Evolutionary conservation across 2,888 invertebrate species (phyloP).

Genomic region (Thumatha senex): DNA sequence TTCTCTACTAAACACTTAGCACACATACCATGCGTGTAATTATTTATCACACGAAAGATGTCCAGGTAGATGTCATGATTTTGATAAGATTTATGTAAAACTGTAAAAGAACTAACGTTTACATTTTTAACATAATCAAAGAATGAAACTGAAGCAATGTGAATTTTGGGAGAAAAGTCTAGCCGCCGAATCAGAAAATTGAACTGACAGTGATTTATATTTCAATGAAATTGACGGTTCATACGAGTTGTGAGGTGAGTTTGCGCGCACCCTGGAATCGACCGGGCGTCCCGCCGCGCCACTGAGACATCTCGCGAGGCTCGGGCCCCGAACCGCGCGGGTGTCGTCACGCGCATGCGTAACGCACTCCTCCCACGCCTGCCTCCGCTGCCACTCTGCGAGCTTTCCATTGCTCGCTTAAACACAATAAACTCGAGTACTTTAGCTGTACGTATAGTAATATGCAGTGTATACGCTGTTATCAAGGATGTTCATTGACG

Average conservation of each 20-base stretch:
- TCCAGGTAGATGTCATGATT: constrained; percentile 50
- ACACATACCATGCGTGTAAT: constrained; percentile 35
- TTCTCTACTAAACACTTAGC: constrained; percentile 23
- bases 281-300: constrained; percentile 79
- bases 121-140: constrained; percentile 9
- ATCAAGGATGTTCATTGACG: constrained; percentile 34
- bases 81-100: constrained; percentile 32
- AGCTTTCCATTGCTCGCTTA: constrained; percentile 41
- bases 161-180: constrained; percentile 2
- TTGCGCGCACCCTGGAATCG: constrained; percentile 74
- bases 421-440: constrained; percentile 23
- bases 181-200: constrained; percentile 7
- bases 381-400: constrained; percentile 30
- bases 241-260: constrained; percentile 48
- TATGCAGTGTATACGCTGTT: constrained; percentile 40
- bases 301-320: constrained; percentile 71
- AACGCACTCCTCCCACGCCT: constrained; percentile 44
- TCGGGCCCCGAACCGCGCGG: constrained; percentile 47
- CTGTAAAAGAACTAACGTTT: constrained; percentile 9
- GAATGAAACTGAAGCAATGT: constrained; percentile 5
- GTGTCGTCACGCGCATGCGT: constrained; percentile 63
- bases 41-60: constrained; percentile 57
- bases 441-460: constrained; percentile 28
- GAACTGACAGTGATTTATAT: constrained; percentile 33
- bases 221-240: constrained; percentile 52